Evolutionary conservation across 2,797 vertebrate species (phyloP).

Genomic region (Pithecia hirsuta): DNA sequence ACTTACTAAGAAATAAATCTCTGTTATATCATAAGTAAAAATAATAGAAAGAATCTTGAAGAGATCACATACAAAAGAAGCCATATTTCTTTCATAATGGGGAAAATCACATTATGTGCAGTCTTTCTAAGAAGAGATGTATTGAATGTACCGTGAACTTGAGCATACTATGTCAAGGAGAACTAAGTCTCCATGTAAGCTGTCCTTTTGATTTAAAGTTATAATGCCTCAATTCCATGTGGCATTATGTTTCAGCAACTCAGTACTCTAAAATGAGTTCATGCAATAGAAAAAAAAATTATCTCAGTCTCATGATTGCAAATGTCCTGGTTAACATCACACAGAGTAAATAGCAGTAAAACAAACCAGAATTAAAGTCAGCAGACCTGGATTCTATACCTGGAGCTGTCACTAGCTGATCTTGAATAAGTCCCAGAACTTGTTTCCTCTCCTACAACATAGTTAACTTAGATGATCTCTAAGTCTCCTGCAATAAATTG

Average conservation of each 20-base stretch:
- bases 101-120: conserved; percentile 10
- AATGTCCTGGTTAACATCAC: not conserved
- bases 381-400: not conserved
- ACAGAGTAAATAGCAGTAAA: not conserved
- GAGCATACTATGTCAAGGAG: conserved; percentile 33
- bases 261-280: not conserved
- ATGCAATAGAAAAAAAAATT: not conserved
- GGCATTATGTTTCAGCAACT: conserved; percentile 30
- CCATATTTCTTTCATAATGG: conserved; percentile 54
- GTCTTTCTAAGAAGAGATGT: conserved; percentile 47
- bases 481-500: not conserved
- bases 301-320: not conserved
- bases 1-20: conserved; percentile 58
- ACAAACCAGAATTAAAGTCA: not conserved
- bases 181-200: not conserved
- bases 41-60: conserved; percentile 62
- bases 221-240: not conserved
- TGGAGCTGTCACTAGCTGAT: not conserved
- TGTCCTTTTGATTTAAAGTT: conserved; percentile 49
- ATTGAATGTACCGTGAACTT: conserved; percentile 27
- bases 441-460: not conserved
- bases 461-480: not conserved
- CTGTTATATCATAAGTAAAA: conserved; percentile 54
- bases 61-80: conserved; percentile 45
- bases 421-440: not conserved